Conservation (phyloP, 2,888 invertebrate genomes). For the Drosophila borborema region DNA sequence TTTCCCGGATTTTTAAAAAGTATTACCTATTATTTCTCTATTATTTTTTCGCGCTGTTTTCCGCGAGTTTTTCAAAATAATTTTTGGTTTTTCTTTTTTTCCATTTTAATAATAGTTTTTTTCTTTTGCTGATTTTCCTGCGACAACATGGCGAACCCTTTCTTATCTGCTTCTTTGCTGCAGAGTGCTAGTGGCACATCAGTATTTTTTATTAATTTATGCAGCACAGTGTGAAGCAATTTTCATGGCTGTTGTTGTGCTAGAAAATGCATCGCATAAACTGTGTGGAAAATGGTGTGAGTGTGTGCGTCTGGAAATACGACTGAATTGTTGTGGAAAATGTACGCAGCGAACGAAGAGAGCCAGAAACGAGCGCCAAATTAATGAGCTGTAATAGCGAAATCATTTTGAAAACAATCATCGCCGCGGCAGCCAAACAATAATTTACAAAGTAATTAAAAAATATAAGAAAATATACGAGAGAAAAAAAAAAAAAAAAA, state of each 20-base stretch:
- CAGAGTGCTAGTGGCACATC: too few species aligned
- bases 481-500: background rate
- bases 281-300: constrained; percentile 34
- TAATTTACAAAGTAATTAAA: constrained; percentile 35
- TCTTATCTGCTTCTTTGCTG: too few species aligned
- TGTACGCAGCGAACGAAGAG: constrained; percentile 12
- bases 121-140: too few species aligned
- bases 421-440: constrained; percentile 29
- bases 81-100: too few species aligned
- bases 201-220: constrained; percentile 66
- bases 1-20: too few species aligned
- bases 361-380: constrained; percentile 34
- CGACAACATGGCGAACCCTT: too few species aligned
- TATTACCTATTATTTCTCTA: too few species aligned
- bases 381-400: constrained; percentile 49
- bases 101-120: too few species aligned
- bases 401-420: constrained; percentile 42
- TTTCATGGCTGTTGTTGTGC: constrained; percentile 33
- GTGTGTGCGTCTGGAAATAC: constrained; percentile 28
- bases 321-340: constrained; percentile 42
- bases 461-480: too few species aligned
- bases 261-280: constrained; percentile 59
- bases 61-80: too few species aligned
- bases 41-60: too few species aligned
- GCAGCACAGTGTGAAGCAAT: constrained; percentile 78